These are phyloP conservation scores for Styela clava DNA, from an alignment of 23 tunicate genomes.

Conservation along the genomic window DNA sequence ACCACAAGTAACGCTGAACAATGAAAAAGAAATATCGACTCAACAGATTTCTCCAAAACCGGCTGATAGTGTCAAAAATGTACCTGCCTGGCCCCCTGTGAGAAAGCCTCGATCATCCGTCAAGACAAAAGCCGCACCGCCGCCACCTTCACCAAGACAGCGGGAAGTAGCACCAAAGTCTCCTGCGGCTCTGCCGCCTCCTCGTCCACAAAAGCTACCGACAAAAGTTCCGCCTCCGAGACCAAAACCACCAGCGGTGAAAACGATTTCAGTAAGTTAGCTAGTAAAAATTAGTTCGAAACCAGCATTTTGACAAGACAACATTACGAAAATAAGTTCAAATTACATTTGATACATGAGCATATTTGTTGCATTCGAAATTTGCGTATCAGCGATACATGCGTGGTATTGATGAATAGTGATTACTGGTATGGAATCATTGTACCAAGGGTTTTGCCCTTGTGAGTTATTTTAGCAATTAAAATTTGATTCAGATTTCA, in stretches of 20 bases:
- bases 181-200: slow-evolving; percentile 4
- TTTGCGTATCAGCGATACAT: no score
- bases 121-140: slow-evolving; percentile 3
- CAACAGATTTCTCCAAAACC: slow-evolving; percentile 49
- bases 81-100: neutral
- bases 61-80: neutral
- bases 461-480: no score
- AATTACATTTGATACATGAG: no score
- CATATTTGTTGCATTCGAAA: no score
- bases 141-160: slow-evolving; percentile 23
- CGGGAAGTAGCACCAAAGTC: neutral
- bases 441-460: no score
- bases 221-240: slow-evolving; percentile 60
- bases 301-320: neutral
- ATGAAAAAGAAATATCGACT: slow-evolving; percentile 34
- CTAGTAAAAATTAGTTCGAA: no score
- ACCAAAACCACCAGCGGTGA: slow-evolving; percentile 66
- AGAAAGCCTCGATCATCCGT: slow-evolving; percentile 17
- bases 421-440: no score
- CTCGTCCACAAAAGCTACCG: slow-evolving; percentile 11
- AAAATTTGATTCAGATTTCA: no score
- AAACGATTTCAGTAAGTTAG: slow-evolving; percentile 20
- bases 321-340: neutral
- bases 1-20: neutral
- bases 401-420: no score